Base-by-base conservation (phyloP, 2,113 vertebrate genomes). In the Callipepla californica region DNA sequence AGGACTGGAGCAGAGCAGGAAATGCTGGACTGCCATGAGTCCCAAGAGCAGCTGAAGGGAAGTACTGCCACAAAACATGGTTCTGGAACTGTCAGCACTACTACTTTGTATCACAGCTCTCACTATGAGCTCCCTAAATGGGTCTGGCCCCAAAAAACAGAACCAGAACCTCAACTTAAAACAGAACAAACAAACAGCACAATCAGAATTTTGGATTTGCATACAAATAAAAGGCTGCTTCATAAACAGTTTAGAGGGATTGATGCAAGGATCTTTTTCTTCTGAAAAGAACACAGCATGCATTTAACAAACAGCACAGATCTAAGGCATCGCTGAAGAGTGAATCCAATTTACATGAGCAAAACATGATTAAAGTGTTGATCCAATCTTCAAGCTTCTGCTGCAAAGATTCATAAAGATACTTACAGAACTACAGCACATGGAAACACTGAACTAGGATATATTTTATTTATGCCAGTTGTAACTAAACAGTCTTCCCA, bases 51-150 rank as follows among this genome's bases (percentile, higher is more conserved):
- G 55, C 9, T 51, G 62, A 65, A 51, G 11, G 7, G 19, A 62
- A 32, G 50, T 80, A 63, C 22, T 69, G 8, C 25, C 34, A 63
- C 0, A 13, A 19, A 45, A 36, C 28, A 57, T 12, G 3, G 22
- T 20, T 44, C 66, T 66, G 50, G 32, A 13, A 32, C 50, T 65
- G 25, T 32, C 58, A 78, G 47, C 30, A 34, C 11, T 28, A 73
- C 20, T 13, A 73, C 25, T 16, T 26, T 23, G 7, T 30, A 38
- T 6, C 0, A 0, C 11, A 50, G 11, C 42, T 57, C 42, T 45
- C 74, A 45, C 34, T 23, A 22, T 2, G 3, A 9, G 22, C 44
- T 26, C 34, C 45, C 40, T 7, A 20, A 61, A 61, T 6, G 23
- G 0, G 2, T 12, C 48, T 23, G 13, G 11, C 5, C 83, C 53